Evolutionary conservation across 2,797 vertebrate species (phyloP).

Genomic region (Carcharodon carcharias): DNA sequence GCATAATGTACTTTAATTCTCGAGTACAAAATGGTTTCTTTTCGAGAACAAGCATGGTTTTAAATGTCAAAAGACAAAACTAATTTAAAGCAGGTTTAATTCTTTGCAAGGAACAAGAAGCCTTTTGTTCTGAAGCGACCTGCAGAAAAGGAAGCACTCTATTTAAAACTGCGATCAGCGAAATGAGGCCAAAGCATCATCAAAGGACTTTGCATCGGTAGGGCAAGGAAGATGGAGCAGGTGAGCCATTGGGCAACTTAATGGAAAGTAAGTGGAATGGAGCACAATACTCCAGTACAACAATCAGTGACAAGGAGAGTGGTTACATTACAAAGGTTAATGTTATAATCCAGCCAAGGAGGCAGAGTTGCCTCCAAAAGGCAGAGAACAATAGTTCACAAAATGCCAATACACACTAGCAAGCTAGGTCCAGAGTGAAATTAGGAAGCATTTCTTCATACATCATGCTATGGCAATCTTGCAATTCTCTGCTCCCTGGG

Average conservation of each 20-base stretch:
- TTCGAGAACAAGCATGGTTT: background rate
- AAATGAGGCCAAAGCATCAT: background rate
- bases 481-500: background rate
- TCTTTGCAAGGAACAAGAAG: background rate
- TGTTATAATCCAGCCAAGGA: background rate
- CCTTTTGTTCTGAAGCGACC: background rate
- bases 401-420: background rate
- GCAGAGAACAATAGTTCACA: background rate
- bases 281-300: background rate
- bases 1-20: background rate
- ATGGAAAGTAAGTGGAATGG: background rate
- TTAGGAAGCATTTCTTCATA: background rate
- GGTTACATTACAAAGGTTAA: background rate
- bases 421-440: background rate
- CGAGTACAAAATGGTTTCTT: background rate
- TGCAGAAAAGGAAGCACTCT: background rate
- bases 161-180: background rate
- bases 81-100: background rate
- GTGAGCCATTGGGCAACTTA: background rate
- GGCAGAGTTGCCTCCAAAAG: background rate
- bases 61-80: background rate
- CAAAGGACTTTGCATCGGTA: background rate
- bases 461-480: background rate
- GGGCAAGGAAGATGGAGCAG: background rate
- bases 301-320: background rate